These are phyloP conservation scores for Hoplias malabaricus DNA, from an alignment of 2,113 vertebrate genomes.

Conservation along the genomic window DNA sequence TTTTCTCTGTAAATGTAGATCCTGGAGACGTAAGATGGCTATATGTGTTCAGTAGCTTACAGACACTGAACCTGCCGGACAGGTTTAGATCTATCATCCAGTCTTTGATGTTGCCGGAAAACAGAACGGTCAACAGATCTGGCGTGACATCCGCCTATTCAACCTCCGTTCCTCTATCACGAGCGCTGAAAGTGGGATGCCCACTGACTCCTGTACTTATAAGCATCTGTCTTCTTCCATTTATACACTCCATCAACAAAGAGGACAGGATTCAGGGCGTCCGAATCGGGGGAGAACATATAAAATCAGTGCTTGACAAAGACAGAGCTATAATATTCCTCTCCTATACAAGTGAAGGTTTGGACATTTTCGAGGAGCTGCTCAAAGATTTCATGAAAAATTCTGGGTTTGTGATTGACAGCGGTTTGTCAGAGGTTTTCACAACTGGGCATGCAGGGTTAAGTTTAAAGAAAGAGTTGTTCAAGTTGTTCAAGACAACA, in stretches of 20 bases:
- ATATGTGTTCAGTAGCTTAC: constrained; percentile 31
- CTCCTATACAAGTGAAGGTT: not conserved
- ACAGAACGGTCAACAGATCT: not conserved
- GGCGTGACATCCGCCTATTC: not conserved
- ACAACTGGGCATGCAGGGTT: not conserved
- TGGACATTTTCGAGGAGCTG: constrained; percentile 24
- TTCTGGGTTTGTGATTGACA: constrained; percentile 33
- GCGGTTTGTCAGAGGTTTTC: constrained; percentile 17
- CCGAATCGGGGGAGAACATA: not conserved
- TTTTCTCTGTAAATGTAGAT: constrained; percentile 26
- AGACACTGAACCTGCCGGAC: constrained; percentile 16
- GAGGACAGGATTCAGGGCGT: constrained; percentile 3
- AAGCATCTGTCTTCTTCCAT: constrained; percentile 35
- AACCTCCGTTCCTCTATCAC: not conserved
- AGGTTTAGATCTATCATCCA: constrained; percentile 28
- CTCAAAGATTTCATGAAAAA: constrained; percentile 30
- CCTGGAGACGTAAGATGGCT: constrained; percentile 25
- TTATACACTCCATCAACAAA: constrained; percentile 5
- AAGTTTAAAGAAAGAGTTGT: not conserved
- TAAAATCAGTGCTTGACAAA: constrained; percentile 10
- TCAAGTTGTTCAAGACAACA: constrained; percentile 6
- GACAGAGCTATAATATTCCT: constrained; percentile 29
- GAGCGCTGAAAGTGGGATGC: constrained; percentile 22
- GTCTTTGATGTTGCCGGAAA: not conserved
- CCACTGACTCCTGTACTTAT: constrained; percentile 40